Conservation (phyloP, 2,797 vertebrate species). For the Phataginus tetradactyla region DNA sequence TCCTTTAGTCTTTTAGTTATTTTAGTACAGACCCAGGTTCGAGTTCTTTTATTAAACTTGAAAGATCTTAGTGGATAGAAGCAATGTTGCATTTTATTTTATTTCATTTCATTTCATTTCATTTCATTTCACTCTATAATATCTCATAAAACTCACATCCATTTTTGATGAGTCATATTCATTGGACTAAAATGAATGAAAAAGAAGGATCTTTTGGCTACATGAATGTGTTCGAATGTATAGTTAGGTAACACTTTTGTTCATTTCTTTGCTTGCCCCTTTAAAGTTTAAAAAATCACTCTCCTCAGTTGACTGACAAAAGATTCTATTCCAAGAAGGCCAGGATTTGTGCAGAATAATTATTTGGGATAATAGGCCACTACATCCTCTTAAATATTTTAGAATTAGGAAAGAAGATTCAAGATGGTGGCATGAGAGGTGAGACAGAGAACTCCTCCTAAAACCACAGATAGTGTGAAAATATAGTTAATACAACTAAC, state of each 20-base stretch:
- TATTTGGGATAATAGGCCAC: conserved; percentile 79
- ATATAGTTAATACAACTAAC: too few species aligned
- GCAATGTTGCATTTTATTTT: background rate
- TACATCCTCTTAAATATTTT: conserved; percentile 75
- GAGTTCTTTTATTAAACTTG: background rate
- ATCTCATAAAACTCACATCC: background rate
- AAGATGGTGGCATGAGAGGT: too few species aligned
- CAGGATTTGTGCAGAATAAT: conserved; percentile 58
- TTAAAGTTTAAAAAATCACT: conserved; percentile 78
- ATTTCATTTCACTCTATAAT: background rate
- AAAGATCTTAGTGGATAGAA: background rate
- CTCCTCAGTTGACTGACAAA: conserved; percentile 73
- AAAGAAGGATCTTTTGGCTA: conserved; percentile 49
- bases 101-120: background rate
- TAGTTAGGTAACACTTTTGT: background rate
- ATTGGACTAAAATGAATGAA: conserved; percentile 25
- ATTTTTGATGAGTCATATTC: background rate
- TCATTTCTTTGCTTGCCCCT: conserved; percentile 49
- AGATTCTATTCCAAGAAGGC: conserved; percentile 68
- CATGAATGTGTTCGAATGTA: conserved; percentile 69
- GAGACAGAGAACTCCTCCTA: too few species aligned
- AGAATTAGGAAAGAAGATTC: background rate
- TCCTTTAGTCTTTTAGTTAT: background rate
- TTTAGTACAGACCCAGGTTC: background rate
- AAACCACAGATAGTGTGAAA: too few species aligned